Evolutionary conservation across 2,888 invertebrate species (phyloP).

Genomic region (Sylvicola fuscatus): DNA sequence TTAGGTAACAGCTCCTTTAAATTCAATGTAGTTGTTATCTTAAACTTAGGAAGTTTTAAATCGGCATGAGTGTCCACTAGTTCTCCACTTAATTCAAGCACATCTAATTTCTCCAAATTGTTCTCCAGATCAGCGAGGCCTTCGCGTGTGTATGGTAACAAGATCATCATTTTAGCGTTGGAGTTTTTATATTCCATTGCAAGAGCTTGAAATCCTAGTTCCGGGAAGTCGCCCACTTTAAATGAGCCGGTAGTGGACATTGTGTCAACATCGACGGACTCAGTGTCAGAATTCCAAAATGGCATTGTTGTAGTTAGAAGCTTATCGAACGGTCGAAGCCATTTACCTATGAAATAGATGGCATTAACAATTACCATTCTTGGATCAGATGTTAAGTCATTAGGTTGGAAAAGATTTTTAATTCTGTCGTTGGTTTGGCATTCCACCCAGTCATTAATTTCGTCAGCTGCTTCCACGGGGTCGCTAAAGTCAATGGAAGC

Average conservation of each 20-base stretch:
- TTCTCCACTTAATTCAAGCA: constrained; percentile 29
- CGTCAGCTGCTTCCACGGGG: constrained; percentile 29
- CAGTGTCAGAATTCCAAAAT: constrained; percentile 37
- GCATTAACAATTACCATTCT: constrained; percentile 62
- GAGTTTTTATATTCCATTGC: constrained; percentile 49
- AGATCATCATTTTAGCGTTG: constrained; percentile 49
- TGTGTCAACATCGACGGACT: constrained; percentile 45
- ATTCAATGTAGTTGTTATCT: constrained; percentile 51
- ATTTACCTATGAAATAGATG: constrained; percentile 71
- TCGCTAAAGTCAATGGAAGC: constrained; percentile 39
- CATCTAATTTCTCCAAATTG: constrained; percentile 33
- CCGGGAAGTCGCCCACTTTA: constrained; percentile 26
- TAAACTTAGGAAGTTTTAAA: constrained; percentile 59
- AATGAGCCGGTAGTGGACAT: constrained; percentile 29
- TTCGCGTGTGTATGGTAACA: constrained; percentile 45
- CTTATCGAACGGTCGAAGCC: constrained; percentile 44
- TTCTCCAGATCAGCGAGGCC: constrained; percentile 41
- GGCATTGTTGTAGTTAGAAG: constrained; percentile 32
- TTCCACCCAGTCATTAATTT: constrained; percentile 61
- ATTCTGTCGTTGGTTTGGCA: constrained; percentile 65
- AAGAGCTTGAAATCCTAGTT: constrained; percentile 35
- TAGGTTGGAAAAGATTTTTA: constrained; percentile 43
- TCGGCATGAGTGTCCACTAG: constrained; percentile 34
- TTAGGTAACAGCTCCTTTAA: constrained; percentile 38
- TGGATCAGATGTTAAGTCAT: constrained; percentile 32